Evolutionary conservation across 2,888 invertebrate genomes (phyloP).

Genomic region (Gari tellinella): DNA sequence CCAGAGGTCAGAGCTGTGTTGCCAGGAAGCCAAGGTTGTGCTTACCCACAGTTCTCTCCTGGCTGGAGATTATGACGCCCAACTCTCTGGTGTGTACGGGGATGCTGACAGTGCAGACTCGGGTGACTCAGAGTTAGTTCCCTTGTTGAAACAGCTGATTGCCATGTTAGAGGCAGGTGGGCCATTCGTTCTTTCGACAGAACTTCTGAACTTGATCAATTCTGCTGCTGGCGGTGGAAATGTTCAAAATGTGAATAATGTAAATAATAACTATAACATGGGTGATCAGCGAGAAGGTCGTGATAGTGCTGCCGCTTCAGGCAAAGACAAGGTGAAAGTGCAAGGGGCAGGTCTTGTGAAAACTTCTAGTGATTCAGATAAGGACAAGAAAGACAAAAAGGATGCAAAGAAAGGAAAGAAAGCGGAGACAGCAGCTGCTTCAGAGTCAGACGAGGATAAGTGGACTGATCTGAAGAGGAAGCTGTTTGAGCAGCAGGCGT

Average conservation of each 20-base stretch:
- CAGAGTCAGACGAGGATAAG: slow-evolving; percentile 20
- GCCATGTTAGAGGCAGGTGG: slow-evolving; percentile 80
- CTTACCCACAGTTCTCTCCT: slow-evolving; percentile 72
- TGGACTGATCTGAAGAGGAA: slow-evolving; percentile 69
- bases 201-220: slow-evolving; percentile 75
- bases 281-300: slow-evolving; percentile 36
- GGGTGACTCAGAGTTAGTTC: slow-evolving; percentile 79
- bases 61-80: slow-evolving; percentile 81
- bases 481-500: slow-evolving; percentile 81
- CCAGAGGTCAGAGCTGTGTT: slow-evolving; percentile 77
- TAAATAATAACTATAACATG: slow-evolving; percentile 69
- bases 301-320: slow-evolving; percentile 17
- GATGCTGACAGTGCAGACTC: slow-evolving; percentile 69
- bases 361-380: slow-evolving; percentile 14
- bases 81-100: slow-evolving; percentile 78
- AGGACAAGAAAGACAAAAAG: slow-evolving; percentile 42
- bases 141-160: slow-evolving; percentile 81
- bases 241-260: slow-evolving; percentile 63
- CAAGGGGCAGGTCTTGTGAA: slow-evolving; percentile 36
- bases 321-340: slow-evolving; percentile 25
- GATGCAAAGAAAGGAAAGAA: slow-evolving; percentile 30
- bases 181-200: slow-evolving; percentile 78
- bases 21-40: slow-evolving; percentile 78
- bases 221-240: slow-evolving; percentile 60
- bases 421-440: slow-evolving; percentile 7